Evolutionary conservation across 1,140 invertebrate genomes (phyloP), one percentile per base, ranked within the genome.

Genomic region (Manduca sexta): DNA sequence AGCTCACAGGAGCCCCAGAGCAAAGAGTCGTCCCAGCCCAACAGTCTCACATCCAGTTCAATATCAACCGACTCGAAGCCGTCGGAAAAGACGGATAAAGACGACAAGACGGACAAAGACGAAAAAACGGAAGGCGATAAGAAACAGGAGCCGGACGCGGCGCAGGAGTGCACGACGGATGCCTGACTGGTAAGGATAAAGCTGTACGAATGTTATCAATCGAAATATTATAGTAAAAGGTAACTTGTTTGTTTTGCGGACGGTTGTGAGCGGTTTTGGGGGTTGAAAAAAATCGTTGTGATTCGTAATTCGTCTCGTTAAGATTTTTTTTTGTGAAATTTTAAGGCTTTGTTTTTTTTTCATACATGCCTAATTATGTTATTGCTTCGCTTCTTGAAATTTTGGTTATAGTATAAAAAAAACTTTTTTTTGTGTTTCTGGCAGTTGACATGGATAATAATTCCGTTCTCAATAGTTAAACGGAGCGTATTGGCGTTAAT

Each of bases 41-140:
- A 82, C 69, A 84, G 81, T 44, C 49, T 84, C 1, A 83, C 81
- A 0, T 84, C 81, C 8, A 82, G 78, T 43, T 83, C 77, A 2
- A 76, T 78, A 64, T 83, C 81, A 1, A 81, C 61, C 2, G 81
- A 84, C 45, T 82, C 78, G 4, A 80, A 77, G 51, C 63, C 68
- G 3, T 62, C 65, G 0, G 73, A 76, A 5, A 26, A 26, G 21
- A 8, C 21, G 16, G 49, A 35, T 15, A 59, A 50, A 59, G 64
- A 67, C 39, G 63, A 66, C 17, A 66, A 62, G 14, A 35, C 34
- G 13, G 50, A 57, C 62, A 44, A 69, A 42, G 38, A 39, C 21
- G 16, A 51, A 64, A 56, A 57, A n/a, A n/a, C n/a, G 49, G 54
- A 50, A 30, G 30, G 40, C 42, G 45, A 52, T 34, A 50, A 61